Evolutionary conservation across 2,113 vertebrate genomes (phyloP).

Genomic region (Ibidorhyncha struthersii): DNA sequence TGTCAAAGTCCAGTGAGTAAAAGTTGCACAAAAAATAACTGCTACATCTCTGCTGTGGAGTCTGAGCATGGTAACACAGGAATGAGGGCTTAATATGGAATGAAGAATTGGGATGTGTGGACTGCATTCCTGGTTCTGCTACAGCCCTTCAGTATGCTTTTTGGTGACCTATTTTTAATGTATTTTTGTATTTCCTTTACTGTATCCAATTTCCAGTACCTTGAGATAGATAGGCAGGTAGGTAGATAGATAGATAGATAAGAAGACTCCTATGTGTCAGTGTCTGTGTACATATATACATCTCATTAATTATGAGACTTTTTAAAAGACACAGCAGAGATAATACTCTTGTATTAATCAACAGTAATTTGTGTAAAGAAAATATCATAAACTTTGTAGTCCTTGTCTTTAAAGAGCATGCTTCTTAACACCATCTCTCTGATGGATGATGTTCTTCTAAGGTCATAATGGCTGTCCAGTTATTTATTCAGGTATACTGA

Average conservation of each 20-base stretch:
- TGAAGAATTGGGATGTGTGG: neutral
- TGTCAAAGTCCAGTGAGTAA: slow-evolving; percentile 33
- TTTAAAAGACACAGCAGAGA: neutral
- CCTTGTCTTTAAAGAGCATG: neutral
- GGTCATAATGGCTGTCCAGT: neutral
- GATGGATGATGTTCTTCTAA: neutral
- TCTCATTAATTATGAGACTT: neutral
- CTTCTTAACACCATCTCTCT: neutral
- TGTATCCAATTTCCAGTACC: neutral
- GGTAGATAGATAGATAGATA: neutral
- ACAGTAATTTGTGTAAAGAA: neutral
- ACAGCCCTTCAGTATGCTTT: neutral
- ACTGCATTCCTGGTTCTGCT: neutral
- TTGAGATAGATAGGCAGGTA: neutral
- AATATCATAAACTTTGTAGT: neutral
- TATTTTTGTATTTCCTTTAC: neutral
- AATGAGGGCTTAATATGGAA: neutral
- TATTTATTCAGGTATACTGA: neutral
- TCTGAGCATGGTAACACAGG: neutral
- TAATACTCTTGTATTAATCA: neutral
- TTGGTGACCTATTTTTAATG: neutral
- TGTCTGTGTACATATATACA: neutral
- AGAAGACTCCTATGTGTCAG: neutral
- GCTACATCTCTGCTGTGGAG: neutral
- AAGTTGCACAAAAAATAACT: neutral